phyloP scores from a whole-genome alignment of 1,140 invertebrate genomes.

The Saccostrea cuccullata region DNA sequence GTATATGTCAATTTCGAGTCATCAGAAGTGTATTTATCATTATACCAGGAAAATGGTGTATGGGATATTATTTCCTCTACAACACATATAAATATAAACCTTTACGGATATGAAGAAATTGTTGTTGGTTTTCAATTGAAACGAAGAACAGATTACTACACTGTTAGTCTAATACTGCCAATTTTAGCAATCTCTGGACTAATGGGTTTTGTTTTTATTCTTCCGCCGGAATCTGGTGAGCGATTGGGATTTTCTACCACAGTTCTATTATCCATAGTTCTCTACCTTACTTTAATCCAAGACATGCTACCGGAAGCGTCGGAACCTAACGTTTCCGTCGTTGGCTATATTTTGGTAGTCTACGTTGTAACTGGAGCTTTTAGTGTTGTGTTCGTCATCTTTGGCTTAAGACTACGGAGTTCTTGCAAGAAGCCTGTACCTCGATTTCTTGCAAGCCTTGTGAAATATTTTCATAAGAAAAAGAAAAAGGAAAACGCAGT shows the following conservation, averaged over 20 bases:
- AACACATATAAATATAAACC: neutral
- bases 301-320: slow-evolving; percentile 22
- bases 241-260: slow-evolving; percentile 22
- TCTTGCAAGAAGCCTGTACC: neutral
- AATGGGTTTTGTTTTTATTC: slow-evolving; percentile 28
- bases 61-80: slow-evolving; percentile 18
- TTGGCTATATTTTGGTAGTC: neutral
- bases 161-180: slow-evolving; percentile 15
- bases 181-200: neutral
- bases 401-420: neutral
- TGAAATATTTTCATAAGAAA: neutral
- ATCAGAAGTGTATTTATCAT: neutral
- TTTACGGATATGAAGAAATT: neutral
- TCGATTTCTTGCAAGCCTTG: neutral
- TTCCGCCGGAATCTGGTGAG: slow-evolving; percentile 20
- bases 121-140: slow-evolving; percentile 8
- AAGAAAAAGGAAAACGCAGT: neutral
- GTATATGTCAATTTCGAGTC: neutral
- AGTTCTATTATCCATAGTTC: neutral
- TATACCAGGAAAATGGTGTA: neutral
- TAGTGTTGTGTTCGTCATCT: neutral
- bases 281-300: neutral
- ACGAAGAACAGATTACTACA: slow-evolving; percentile 32
- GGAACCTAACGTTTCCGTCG: neutral
- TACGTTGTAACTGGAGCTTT: neutral